These are phyloP conservation scores for Ptiloglossa arizonensis DNA, from an alignment of 1,140 invertebrate genomes.

Conservation along the genomic window DNA sequence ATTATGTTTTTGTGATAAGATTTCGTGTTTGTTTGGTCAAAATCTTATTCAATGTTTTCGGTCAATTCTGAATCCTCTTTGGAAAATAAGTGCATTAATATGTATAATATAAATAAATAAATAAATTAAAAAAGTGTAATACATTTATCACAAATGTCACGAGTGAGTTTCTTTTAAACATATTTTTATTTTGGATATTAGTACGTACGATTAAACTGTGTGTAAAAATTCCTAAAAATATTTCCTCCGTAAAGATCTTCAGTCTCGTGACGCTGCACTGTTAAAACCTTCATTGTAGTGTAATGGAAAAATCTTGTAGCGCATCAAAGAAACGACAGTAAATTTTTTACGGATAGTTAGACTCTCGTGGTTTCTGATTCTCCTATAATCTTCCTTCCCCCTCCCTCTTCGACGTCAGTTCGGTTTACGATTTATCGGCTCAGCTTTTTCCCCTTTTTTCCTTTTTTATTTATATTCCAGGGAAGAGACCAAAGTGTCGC, in stretches of 20 bases:
- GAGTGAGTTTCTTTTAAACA: too few relatives aligned
- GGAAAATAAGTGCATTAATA: too few relatives aligned
- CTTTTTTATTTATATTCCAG: slow-evolving; percentile 56
- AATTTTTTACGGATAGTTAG: slow-evolving; percentile 70
- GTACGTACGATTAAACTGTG: too few relatives aligned
- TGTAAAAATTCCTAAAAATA: background rate
- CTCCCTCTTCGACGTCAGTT: slow-evolving; percentile 1
- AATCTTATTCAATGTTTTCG: too few relatives aligned
- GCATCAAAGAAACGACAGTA: slow-evolving; percentile 51
- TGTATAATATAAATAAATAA: too few relatives aligned
- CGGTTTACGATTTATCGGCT: slow-evolving; percentile 66
- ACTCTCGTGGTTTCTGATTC: slow-evolving; percentile 27
- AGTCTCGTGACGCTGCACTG: background rate
- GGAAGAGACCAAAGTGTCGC: slow-evolving; percentile 25
- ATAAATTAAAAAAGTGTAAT: too few relatives aligned
- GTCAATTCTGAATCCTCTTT: too few relatives aligned
- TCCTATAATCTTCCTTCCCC: slow-evolving; percentile 17
- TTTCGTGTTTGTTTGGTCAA: too few relatives aligned
- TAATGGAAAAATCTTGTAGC: slow-evolving; percentile 63
- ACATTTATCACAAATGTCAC: too few relatives aligned
- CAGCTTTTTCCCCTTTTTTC: slow-evolving; percentile 32
- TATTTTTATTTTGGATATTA: too few relatives aligned
- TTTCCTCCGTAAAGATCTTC: background rate
- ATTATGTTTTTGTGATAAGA: too few relatives aligned
- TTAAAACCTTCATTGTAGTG: slow-evolving; percentile 3